Conservation (phyloP, 2,113 vertebrate species). For the Coryphaenoides rupestris region DNA sequence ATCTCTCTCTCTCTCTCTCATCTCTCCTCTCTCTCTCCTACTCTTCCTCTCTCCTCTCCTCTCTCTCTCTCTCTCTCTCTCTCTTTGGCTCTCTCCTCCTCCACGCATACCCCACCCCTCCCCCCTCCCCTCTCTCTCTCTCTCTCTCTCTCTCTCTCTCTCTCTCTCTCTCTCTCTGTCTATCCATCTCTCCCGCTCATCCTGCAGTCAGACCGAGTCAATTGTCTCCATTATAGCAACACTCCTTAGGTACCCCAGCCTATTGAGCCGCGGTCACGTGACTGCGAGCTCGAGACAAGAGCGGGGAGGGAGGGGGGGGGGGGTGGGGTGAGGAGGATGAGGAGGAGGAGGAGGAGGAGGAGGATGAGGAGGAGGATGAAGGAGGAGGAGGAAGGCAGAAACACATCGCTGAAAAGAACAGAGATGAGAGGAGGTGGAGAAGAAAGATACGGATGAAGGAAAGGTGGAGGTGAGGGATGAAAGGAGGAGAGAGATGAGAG, state of each 20-base stretch:
- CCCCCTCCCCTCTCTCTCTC: conserved; percentile 7
- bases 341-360: conserved; percentile 1
- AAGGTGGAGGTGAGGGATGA: not conserved
- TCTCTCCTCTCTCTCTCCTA: too few relatives aligned
- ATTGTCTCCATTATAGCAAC: conserved; percentile 74
- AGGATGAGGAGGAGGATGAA: not conserved
- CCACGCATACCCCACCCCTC: conserved; percentile 14
- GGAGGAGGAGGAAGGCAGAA: not conserved
- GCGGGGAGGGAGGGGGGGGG: conserved; percentile 17
- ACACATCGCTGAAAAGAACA: not conserved
- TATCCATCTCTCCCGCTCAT: conserved; percentile 7
- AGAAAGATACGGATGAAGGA: not conserved
- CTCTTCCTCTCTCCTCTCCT: not conserved
- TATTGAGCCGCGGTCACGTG: conserved; percentile 46
- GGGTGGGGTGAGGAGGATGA: conserved; percentile 8
- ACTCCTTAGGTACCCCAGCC: conserved; percentile 51
- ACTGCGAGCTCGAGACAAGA: conserved; percentile 30
- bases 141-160: conserved; percentile 9
- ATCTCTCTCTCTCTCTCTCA: too few relatives aligned
- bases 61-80: conserved; percentile 9
- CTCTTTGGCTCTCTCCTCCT: conserved; percentile 5
- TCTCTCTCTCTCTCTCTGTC: conserved; percentile 3
- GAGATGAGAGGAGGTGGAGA: not conserved
- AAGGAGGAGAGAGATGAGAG: not conserved
- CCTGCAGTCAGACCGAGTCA: conserved; percentile 32